Conservation (phyloP, 2,797 vertebrate species). For the Tympanoctomys barrerae region DNA sequence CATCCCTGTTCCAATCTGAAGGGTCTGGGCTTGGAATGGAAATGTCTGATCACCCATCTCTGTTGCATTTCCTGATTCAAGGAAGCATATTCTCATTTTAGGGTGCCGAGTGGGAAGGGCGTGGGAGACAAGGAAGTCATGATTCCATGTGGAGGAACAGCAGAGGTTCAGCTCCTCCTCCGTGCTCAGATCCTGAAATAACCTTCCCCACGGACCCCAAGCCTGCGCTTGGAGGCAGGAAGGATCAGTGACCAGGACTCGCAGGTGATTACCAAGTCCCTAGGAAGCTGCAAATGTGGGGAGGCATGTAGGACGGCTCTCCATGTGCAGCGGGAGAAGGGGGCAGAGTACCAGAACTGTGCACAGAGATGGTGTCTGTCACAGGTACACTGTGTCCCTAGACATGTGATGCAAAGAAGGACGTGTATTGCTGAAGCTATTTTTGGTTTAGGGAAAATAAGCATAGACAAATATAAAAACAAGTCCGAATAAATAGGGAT, state of each 20-base stretch:
- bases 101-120: not conserved
- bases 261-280: not conserved
- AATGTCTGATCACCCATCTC: not conserved
- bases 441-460: slow-evolving; percentile 4
- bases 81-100: not conserved
- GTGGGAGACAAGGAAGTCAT: not conserved
- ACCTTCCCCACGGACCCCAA: not conserved
- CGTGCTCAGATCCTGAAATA: not conserved
- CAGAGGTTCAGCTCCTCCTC: not conserved
- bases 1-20: not conserved
- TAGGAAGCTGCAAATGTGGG: not conserved
- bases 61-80: not conserved
- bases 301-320: not conserved
- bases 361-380: not conserved
- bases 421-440: not conserved
- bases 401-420: slow-evolving; percentile 18
- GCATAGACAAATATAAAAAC: not conserved
- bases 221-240: not conserved
- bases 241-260: not conserved
- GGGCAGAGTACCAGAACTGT: not conserved
- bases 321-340: not conserved
- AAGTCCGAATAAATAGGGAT: not conserved
- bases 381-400: not conserved
- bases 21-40: not conserved
- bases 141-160: not conserved